These are phyloP conservation scores for Eurosta solidaginis DNA, from an alignment of 1,140 invertebrate species.

Conservation along the genomic window DNA sequence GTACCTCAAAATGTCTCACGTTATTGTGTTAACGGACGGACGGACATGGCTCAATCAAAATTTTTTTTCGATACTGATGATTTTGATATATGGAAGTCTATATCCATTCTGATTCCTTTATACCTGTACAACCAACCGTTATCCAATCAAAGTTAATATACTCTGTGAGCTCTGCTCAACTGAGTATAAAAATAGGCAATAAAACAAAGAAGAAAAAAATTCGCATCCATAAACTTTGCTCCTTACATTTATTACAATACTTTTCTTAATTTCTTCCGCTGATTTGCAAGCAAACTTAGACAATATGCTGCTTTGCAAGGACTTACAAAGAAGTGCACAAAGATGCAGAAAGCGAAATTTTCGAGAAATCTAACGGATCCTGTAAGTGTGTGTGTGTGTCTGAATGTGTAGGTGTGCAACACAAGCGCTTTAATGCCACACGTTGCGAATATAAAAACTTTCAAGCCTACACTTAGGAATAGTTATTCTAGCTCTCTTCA, in stretches of 20 bases:
- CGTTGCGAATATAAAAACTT: neutral
- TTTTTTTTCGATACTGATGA: no score
- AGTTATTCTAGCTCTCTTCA: neutral
- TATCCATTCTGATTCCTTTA: no score
- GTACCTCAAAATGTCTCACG: no score
- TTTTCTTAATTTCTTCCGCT: conserved; percentile 5
- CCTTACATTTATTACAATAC: neutral
- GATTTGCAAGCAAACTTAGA: neutral
- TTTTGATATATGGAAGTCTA: no score
- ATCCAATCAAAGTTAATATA: no score
- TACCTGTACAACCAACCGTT: no score
- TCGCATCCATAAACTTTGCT: neutral
- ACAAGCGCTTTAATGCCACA: neutral
- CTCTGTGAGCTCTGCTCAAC: no score
- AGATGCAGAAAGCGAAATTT: neutral
- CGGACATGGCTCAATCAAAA: no score
- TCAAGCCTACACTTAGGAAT: neutral
- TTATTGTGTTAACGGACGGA: no score
- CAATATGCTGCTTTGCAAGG: no score
- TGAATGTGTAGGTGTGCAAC: neutral
- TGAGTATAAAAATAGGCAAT: neutral
- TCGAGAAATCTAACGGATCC: neutral
- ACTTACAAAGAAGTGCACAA: no score
- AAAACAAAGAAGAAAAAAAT: neutral
- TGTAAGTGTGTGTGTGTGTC: neutral